Percentiles rank a stretch among this genome's conserved stretches.
Conservation (phyloP, 2,888 invertebrate species). For the Tenthredo scrophulariae region DNA sequence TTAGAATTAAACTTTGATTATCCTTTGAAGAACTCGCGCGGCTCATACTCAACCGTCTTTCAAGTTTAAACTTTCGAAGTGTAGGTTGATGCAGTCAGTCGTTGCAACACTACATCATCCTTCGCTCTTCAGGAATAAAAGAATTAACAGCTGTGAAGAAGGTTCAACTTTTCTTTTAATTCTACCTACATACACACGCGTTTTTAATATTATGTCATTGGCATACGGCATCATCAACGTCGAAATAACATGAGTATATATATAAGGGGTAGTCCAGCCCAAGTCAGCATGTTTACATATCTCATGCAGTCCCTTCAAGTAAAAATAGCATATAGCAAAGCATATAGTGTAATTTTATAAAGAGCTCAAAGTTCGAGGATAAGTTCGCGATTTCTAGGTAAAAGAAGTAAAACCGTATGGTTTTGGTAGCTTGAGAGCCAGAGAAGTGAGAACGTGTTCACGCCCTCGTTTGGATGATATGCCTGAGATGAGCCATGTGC, state of each 20-base stretch:
- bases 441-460: constrained; percentile 18
- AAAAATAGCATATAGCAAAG: too few relatives aligned
- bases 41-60: constrained; percentile 43
- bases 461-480: constrained; percentile 26
- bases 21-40: constrained; percentile 31
- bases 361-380: background rate
- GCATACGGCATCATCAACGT: background rate
- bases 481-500: constrained; percentile 29
- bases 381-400: constrained; percentile 16
- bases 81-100: background rate
- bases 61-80: background rate
- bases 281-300: too few relatives aligned
- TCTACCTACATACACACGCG: background rate
- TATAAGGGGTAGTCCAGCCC: background rate
- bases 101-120: background rate
- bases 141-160: constrained; percentile 13
- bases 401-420: background rate
- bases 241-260: background rate
- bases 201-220: background rate
- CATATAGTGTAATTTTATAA: background rate
- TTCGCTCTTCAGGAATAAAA: constrained; percentile 16
- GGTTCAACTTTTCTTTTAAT: constrained; percentile 33
- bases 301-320: too few relatives aligned
- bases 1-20: constrained; percentile 47
- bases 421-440: background rate